Base-by-base conservation (phyloP, 2,888 invertebrate species). In the Pandemis corylana region DNA sequence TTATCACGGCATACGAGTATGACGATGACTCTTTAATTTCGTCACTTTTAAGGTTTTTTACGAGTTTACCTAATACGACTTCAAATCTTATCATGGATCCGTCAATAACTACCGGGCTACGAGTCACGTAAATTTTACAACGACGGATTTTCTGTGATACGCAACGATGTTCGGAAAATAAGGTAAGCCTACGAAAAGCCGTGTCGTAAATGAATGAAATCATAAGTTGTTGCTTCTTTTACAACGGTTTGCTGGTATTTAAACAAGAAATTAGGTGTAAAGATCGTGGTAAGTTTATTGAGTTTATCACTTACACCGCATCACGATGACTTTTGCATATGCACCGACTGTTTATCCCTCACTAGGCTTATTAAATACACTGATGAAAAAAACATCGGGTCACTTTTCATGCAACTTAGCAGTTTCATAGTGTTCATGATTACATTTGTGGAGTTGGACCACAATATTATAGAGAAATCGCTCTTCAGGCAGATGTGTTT, bases 31-130 rank as follows among this genome's bases (percentile, higher is more conserved):
- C 62, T 41, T 13, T 13, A 62, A 62, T 41, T 62, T 62, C 61
- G n/a, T 41, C 41, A 41, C n/a, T 41, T n/a, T 13, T 41, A 62
- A n/a, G 13, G 41, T 36, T 62, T 41, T 13, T n/a, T 41, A 13
- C 62, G 41, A 10, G 13, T 62, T 41, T n/a, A 41, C n/a, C 6
- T 41, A 0, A 13, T 41, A 62, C 41, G 13, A 28, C 28, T 59
- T 41, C 41, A 62, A 62, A 41, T 62, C 62, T 62, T 62, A 62
- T 62, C 62, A 7, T n/a, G 13, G 4, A 20, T n/a, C 20, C 41
- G 41, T 62, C 36, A 62, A 62, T 62, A 62, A 10, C 62, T 62
- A 41, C 62, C 62, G 36, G 59, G 62, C 41, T 41, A 62, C 41
- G 5, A 41, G n/a, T 13, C 41, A 41, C 62, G 36, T 62, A 41